Conservation (phyloP, 2,113 vertebrate genomes). For the Nothocercus julius region DNA sequence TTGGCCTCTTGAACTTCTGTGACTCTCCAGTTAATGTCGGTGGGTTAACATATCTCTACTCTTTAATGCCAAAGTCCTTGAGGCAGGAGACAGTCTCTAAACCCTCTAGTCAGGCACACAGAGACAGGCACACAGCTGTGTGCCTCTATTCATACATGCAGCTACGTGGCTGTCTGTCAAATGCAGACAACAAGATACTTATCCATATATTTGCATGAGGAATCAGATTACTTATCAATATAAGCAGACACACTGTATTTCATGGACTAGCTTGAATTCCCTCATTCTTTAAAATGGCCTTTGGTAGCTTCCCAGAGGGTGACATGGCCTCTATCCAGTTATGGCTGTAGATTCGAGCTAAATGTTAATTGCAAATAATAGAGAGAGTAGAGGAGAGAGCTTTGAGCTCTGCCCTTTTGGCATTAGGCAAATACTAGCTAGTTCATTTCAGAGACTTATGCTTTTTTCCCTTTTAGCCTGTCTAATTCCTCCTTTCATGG, state of each 20-base stretch:
- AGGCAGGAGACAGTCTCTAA: neutral
- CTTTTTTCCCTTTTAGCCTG: neutral
- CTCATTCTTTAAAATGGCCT: neutral
- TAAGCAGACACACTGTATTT: neutral
- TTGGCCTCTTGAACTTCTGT: rapidly evolving
- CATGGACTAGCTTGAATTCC: neutral
- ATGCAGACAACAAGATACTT: slow-evolving; percentile 26
- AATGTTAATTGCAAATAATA: slow-evolving; percentile 17
- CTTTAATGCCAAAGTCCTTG: neutral
- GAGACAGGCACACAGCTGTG: neutral
- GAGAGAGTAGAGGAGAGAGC: neutral
- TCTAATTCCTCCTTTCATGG: neutral
- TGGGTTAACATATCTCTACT: neutral
- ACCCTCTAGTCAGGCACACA: neutral
- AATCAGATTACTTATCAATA: neutral
- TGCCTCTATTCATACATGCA: neutral
- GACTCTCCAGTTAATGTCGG: neutral
- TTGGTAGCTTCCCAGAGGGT: neutral
- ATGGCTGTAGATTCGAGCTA: neutral
- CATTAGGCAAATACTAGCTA: neutral
- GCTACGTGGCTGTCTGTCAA: slow-evolving; percentile 20
- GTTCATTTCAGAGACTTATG: neutral
- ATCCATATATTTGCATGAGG: slow-evolving; percentile 29
- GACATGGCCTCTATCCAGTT: neutral
- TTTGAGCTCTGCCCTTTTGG: neutral